phyloP scores from a whole-genome alignment of 1,140 invertebrate genomes.

The Atta cephalotes region DNA sequence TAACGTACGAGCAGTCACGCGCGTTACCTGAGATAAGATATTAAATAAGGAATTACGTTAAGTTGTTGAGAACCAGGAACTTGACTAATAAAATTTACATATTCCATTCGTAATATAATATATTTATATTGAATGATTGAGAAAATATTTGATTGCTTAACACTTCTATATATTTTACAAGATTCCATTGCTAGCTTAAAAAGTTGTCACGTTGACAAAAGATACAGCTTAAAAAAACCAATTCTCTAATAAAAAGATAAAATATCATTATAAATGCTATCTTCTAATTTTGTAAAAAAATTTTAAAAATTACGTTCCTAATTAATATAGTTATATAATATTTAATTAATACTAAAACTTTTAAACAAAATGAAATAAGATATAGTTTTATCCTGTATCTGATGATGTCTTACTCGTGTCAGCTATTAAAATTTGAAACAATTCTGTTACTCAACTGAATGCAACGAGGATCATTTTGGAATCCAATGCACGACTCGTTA shows the following conservation, averaged over 20 bases:
- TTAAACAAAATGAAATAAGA: not conserved
- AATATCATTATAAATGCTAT: constrained; percentile 12
- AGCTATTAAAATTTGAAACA: not conserved
- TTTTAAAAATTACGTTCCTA: not conserved
- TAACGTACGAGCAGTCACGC: constrained; percentile 22
- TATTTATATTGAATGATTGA: not conserved
- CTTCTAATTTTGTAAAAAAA: not conserved
- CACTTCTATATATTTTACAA: not conserved
- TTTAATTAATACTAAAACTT: not conserved
- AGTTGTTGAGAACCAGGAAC: constrained; percentile 21
- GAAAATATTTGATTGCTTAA: constrained; percentile 16
- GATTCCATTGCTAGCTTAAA: not conserved
- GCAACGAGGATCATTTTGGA: not conserved
- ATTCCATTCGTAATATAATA: not conserved
- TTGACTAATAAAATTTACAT: constrained; percentile 37
- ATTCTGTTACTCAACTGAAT: not conserved
- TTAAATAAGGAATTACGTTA: constrained; percentile 16
- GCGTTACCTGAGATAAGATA: constrained; percentile 39
- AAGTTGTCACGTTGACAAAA: not conserved
- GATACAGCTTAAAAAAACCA: not conserved
- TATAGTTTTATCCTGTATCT: not conserved
- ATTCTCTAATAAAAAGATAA: not conserved
- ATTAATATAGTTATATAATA: not conserved
- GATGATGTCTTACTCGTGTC: not conserved
- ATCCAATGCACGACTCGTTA: not conserved